Conservation (phyloP, 1,140 invertebrate genomes). For the Drosophila saltans region DNA sequence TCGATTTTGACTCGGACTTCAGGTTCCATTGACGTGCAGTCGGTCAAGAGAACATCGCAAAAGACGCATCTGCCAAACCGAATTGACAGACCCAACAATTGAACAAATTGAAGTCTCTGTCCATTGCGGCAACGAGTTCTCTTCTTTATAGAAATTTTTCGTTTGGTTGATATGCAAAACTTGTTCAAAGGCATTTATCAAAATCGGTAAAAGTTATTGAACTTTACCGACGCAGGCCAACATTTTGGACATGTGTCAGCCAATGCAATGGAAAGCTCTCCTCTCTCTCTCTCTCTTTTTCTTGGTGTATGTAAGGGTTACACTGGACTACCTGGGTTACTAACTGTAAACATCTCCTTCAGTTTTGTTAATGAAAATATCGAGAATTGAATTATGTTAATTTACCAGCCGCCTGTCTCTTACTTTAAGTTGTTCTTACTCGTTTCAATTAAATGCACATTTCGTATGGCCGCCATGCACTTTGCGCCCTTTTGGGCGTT, state of each 20-base stretch:
- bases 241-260: constrained; percentile 54
- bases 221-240: constrained; percentile 52
- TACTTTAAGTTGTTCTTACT: constrained; percentile 17
- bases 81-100: constrained; percentile 71
- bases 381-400: constrained; percentile 64
- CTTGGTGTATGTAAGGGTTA: too few species aligned
- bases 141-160: constrained; percentile 49
- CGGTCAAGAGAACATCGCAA: constrained; percentile 22
- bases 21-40: constrained; percentile 16
- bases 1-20: constrained; percentile 44
- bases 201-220: constrained; percentile 63
- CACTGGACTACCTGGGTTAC: too few species aligned
- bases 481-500: constrained; percentile 38
- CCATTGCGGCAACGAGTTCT: neutral
- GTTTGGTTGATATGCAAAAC: constrained; percentile 75
- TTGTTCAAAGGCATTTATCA: constrained; percentile 75
- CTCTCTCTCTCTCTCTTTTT: neutral
- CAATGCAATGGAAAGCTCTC: constrained; percentile 56
- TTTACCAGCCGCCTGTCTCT: constrained; percentile 18
- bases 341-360: constrained; percentile 66
- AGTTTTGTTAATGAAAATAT: constrained; percentile 74
- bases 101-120: constrained; percentile 42
- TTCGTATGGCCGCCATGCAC: constrained; percentile 77
- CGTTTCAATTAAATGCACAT: constrained; percentile 74
- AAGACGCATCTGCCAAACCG: constrained; percentile 58